These are phyloP conservation scores for Phaedon cochleariae DNA, from an alignment of 2,888 invertebrate genomes.

Conservation along the genomic window DNA sequence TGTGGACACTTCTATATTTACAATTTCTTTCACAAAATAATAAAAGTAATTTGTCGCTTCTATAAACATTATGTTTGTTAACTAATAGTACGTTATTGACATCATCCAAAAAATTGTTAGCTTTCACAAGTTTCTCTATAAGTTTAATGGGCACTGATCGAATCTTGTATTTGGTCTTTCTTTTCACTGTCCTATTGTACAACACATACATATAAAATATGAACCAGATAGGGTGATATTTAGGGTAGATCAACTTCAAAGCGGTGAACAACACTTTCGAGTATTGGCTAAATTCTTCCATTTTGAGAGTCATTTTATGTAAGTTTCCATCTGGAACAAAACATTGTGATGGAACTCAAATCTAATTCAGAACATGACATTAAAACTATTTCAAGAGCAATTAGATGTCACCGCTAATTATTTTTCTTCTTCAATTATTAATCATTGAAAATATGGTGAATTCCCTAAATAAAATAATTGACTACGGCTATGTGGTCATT, in stretches of 20 bases:
- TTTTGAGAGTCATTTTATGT: not conserved
- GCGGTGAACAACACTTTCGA: constrained; percentile 27
- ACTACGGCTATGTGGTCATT: no score
- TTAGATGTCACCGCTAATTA: no score
- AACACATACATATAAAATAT: constrained; percentile 54
- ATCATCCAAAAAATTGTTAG: constrained; percentile 44
- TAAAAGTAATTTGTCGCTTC: constrained; percentile 39
- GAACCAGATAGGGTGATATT: constrained; percentile 52
- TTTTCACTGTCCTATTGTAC: constrained; percentile 50
- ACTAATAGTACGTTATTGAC: constrained; percentile 51
- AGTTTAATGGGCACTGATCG: constrained; percentile 43
- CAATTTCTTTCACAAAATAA: constrained; percentile 33
- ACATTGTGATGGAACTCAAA: no score
- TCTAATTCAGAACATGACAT: no score
- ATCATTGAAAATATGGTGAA: no score
- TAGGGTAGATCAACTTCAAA: constrained; percentile 43
- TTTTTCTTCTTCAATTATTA: no score
- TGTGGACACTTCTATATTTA: constrained; percentile 36
- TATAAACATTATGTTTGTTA: constrained; percentile 43
- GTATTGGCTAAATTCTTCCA: not conserved
- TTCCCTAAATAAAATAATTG: no score
- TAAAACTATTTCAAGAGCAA: no score
- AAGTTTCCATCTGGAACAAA: constrained; percentile 12
- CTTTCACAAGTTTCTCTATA: constrained; percentile 36
- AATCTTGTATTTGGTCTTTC: constrained; percentile 44